Conservation (phyloP, 2,113 vertebrate genomes). For the Labeo catla region DNA sequence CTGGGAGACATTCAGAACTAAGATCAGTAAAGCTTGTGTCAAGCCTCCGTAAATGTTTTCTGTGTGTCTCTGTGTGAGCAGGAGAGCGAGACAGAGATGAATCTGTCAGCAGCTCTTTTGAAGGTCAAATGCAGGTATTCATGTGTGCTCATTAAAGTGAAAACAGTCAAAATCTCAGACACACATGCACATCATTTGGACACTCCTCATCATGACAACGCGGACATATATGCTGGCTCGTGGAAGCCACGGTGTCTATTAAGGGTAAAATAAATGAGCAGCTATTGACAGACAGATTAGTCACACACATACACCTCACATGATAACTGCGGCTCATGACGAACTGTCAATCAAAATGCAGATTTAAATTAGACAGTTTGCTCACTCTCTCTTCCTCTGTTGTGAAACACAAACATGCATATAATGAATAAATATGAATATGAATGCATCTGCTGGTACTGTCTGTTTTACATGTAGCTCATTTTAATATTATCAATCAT, state of each 20-base stretch:
- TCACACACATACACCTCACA: conserved; percentile 41
- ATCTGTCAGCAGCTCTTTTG: conserved; percentile 38
- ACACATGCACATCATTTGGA: conserved; percentile 34
- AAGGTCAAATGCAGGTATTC: conserved; percentile 21
- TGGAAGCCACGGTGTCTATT: conserved; percentile 36
- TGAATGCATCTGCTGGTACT: background rate
- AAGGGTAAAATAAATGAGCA: conserved; percentile 30
- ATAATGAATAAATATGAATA: background rate
- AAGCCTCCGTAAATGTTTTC: background rate
- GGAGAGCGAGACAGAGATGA: conserved; percentile 2
- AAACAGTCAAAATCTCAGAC: conserved; percentile 39
- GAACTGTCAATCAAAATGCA: conserved; percentile 47
- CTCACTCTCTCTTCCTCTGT: background rate
- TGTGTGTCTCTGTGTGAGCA: conserved; percentile 18
- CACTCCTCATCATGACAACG: conserved; percentile 11
- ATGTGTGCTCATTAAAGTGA: conserved; percentile 44
- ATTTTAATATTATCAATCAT: background rate
- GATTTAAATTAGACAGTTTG: background rate
- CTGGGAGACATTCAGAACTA: background rate
- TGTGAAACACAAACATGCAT: conserved; percentile 20
- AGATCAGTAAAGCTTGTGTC: background rate
- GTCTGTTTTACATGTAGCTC: background rate
- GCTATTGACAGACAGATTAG: conserved; percentile 45
- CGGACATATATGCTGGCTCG: background rate
- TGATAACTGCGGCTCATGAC: background rate